Evolutionary conservation across 2,113 vertebrate species (phyloP), one percentile per base, ranked within the genome.

Genomic region (Ciconia maguari): DNA sequence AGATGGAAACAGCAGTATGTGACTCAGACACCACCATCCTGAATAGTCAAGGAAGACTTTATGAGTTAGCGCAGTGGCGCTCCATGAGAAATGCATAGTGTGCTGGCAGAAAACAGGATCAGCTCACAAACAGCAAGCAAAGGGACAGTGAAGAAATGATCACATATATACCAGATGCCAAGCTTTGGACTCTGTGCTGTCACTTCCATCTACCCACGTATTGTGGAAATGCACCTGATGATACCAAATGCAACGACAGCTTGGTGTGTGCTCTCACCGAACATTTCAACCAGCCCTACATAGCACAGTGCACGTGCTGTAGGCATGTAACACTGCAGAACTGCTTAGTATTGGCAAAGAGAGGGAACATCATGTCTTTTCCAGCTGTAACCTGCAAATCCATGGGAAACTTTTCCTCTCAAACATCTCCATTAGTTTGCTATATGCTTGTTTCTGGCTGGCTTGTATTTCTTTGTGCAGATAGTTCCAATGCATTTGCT

Each of bases 351-450:
- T 6, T 95, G 96, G 89, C 96, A 90, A 54, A 41, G 21, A 75
- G 30, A 71, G n/a, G 38, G 82, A 95, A 89, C 78, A 91, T 38
- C 81, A 32, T 78, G 89, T 80, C 75, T 94, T 91, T 94, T 74
- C 75, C 93, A 96, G 64, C 71, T 96, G 87, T 82, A 89, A 62
- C 60, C 51, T 58, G 42, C 58, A 85, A 77, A 93, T 88, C 81
- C 29, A 5, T 95, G 94, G 87, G 94, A 97, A 96, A 91, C 10
- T 34, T 85, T 83, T 74, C 29, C 55, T 76, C 38, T 83, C n/a
- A 70, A 80, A 49, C 14, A 22, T 44, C 17, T 91, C 19, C 11
- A 1, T n/a, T 80, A 17, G 38, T 87, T 76, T 80, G 36, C 12
- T 93, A 4, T 57, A 41, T 68, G 80, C 22, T 57, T 64, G 64